Percentiles rank a stretch among this genome's conserved stretches.
Evolutionary conservation across 2,797 vertebrate species (phyloP).

Genomic region (Falco columbarius): DNA sequence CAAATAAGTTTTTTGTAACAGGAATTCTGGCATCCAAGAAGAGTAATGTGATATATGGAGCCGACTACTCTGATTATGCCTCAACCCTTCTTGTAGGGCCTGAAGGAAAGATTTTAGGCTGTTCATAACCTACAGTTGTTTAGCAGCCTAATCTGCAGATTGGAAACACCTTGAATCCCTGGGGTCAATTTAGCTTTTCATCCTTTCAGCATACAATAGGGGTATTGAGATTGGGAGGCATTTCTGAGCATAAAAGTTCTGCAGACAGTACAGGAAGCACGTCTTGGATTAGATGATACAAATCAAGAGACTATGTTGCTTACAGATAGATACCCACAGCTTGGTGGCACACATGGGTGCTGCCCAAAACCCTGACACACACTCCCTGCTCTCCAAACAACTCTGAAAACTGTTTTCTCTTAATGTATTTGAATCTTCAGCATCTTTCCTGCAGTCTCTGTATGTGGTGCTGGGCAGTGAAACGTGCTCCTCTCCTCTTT

Average conservation of each 20-base stretch:
- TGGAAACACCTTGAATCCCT: slow-evolving; percentile 22
- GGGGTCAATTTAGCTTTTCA: background rate
- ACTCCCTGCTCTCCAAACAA: background rate
- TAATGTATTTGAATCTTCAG: background rate
- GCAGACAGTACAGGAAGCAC: background rate
- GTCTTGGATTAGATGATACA: background rate
- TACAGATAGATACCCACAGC: background rate
- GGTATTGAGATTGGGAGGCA: background rate
- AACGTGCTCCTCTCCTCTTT: background rate
- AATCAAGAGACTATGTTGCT: background rate
- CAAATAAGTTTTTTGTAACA: background rate
- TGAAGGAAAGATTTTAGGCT: background rate
- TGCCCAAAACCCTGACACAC: background rate
- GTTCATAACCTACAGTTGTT: background rate
- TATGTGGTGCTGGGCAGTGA: background rate
- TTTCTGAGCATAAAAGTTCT: background rate
- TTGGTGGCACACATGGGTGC: background rate
- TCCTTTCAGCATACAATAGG: background rate
- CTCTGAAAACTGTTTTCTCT: background rate
- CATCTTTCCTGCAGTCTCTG: background rate
- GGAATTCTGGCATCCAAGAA: background rate
- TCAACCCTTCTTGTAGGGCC: background rate
- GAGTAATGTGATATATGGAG: slow-evolving; percentile 1
- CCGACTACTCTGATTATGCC: background rate
- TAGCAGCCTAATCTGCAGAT: background rate